These are phyloP conservation scores for Allophyes oxyacanthae DNA, from an alignment of 2,888 invertebrate species.

Conservation along the genomic window DNA sequence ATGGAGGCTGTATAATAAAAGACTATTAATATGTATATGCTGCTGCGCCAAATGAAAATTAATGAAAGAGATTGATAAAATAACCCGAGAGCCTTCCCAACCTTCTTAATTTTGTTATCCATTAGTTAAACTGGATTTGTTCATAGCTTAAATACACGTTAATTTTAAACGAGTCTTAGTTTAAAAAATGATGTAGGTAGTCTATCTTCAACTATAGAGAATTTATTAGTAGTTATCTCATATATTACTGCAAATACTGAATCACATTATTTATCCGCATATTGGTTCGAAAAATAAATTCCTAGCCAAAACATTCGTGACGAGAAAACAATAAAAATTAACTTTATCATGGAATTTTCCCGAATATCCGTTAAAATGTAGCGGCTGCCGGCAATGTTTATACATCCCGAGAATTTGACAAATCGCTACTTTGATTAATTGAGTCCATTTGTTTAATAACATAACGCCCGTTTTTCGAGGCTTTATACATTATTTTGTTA, in stretches of 20 bases:
- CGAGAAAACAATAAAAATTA: constrained; percentile 38
- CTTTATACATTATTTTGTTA: constrained; percentile 10
- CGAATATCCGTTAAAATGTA: constrained; percentile 29
- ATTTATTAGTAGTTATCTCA: too few relatives aligned
- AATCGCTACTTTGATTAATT: constrained; percentile 61
- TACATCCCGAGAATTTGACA: constrained; percentile 44
- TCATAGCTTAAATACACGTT: too few relatives aligned
- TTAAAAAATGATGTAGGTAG: too few relatives aligned
- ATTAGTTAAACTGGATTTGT: too few relatives aligned
- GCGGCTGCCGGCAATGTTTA: constrained; percentile 40
- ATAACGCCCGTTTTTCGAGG: constrained; percentile 18
- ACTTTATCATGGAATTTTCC: constrained; percentile 37
- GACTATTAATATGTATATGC: constrained; percentile 3
- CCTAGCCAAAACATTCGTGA: constrained; percentile 36
- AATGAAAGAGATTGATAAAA: too few relatives aligned
- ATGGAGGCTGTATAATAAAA: constrained; percentile 12
- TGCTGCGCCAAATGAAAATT: neutral
- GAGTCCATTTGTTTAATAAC: constrained; percentile 54
- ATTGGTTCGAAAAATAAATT: constrained; percentile 28
- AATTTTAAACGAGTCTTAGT: too few relatives aligned
- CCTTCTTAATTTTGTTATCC: too few relatives aligned
- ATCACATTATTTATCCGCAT: constrained; percentile 9
- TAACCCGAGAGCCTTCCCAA: too few relatives aligned
- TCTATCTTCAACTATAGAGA: too few relatives aligned
- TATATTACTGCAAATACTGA: too few relatives aligned